Evolutionary conservation across 1,140 invertebrate genomes (phyloP).

Genomic region (Epicauta chinensis): DNA sequence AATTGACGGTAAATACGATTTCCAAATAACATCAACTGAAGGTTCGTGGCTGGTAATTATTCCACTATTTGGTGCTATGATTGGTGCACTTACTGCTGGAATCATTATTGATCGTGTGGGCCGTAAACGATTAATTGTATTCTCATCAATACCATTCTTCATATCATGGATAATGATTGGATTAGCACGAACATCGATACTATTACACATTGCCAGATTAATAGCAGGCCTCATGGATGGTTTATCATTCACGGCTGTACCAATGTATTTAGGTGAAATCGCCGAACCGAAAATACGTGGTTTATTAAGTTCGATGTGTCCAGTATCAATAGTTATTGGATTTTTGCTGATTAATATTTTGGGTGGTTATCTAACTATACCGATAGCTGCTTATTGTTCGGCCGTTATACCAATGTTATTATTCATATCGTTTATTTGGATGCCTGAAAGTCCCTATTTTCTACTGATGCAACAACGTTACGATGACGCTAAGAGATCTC

Average conservation of each 20-base stretch:
- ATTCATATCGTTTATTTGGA: slow-evolving; percentile 46
- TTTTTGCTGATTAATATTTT: slow-evolving; percentile 60
- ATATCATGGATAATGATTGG: slow-evolving; percentile 56
- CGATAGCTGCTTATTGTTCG: slow-evolving; percentile 51
- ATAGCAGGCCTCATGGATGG: slow-evolving; percentile 47
- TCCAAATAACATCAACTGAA: slow-evolving; percentile 35
- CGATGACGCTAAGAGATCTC: slow-evolving; percentile 20
- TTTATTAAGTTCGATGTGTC: slow-evolving; percentile 26
- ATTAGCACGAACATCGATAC: slow-evolving; percentile 43
- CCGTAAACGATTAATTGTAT: slow-evolving; percentile 58
- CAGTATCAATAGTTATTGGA: slow-evolving; percentile 46
- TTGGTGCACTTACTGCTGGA: slow-evolving; percentile 45
- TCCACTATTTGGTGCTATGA: slow-evolving; percentile 43
- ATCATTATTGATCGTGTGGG: slow-evolving; percentile 50
- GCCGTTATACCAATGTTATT: slow-evolving; percentile 53
- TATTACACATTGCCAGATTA: slow-evolving; percentile 44
- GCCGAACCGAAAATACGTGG: slow-evolving; percentile 61
- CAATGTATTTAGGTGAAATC: slow-evolving; percentile 60
- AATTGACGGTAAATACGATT: slow-evolving; percentile 24
- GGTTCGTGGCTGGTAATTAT: slow-evolving; percentile 54
- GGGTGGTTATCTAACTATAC: slow-evolving; percentile 54
- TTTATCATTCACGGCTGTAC: slow-evolving; percentile 54
- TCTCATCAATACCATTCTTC: slow-evolving; percentile 54
- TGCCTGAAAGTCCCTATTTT: slow-evolving; percentile 47
- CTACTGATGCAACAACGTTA: slow-evolving; percentile 21